Conservation (phyloP, 2,888 invertebrate genomes). For the Polydrusus cervinus region DNA sequence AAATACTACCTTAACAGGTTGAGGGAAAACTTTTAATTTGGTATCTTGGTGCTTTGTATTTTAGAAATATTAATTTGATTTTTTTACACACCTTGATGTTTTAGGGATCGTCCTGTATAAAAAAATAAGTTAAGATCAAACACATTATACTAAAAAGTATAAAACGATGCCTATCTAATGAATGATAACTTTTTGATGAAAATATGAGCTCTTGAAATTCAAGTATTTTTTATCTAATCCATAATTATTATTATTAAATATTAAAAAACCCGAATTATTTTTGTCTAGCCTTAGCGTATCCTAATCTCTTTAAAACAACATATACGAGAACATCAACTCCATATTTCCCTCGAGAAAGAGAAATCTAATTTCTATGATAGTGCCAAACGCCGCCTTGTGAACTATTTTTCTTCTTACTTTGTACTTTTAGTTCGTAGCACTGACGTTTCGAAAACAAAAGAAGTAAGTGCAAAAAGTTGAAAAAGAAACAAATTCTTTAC, state of each 20-base stretch:
- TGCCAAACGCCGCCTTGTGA: slow-evolving; percentile 40
- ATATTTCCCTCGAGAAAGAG: slow-evolving; percentile 43
- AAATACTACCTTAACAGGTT: no score
- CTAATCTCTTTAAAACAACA: slow-evolving; percentile 6
- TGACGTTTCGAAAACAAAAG: slow-evolving; percentile 45
- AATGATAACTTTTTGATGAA: no score
- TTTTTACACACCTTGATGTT: no score
- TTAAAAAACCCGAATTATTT: neutral
- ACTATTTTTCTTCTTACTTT: slow-evolving; percentile 44
- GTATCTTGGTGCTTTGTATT: no score
- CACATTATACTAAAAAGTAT: no score
- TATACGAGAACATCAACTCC: slow-evolving; percentile 27
- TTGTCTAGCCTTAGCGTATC: neutral
- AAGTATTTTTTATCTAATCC: no score
- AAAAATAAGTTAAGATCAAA: no score
- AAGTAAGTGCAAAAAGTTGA: slow-evolving; percentile 27
- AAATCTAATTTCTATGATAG: slow-evolving; percentile 52
- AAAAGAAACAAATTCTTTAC: slow-evolving; percentile 35
- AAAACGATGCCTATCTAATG: no score
- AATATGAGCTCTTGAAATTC: no score
- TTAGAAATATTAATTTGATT: no score
- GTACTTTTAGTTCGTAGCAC: slow-evolving; percentile 33
- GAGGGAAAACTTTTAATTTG: no score
- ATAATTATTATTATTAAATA: neutral
- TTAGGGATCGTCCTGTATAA: no score